A percentile compares a stretch with the other conserved stretches of the same genome.
These are phyloP conservation scores for Formica selysi DNA, from an alignment of 1,140 invertebrate genomes.

Conservation along the genomic window DNA sequence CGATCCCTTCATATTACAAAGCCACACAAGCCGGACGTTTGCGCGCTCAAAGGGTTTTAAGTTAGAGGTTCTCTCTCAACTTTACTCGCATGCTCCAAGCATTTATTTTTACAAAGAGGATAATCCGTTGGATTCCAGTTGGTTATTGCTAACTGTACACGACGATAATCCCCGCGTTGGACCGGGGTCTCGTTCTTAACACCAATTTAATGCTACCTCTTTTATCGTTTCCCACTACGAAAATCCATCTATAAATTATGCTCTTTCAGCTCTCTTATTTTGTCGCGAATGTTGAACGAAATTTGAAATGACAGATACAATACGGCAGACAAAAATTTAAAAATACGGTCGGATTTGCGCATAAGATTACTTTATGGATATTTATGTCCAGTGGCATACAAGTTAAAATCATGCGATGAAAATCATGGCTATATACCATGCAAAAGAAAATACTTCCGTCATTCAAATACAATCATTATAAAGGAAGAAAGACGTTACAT, in stretches of 20 bases:
- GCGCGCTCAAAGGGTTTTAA: slow-evolving; percentile 27
- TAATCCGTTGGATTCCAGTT: slow-evolving; percentile 57
- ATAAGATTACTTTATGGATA: slow-evolving; percentile 36
- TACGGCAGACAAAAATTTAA: slow-evolving; percentile 53
- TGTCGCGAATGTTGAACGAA: slow-evolving; percentile 11
- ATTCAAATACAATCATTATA: slow-evolving; percentile 43
- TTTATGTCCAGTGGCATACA: slow-evolving; percentile 26
- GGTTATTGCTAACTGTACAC: slow-evolving; percentile 47
- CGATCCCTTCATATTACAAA: neutral
- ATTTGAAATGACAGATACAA: slow-evolving; percentile 37
- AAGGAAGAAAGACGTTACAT: slow-evolving; percentile 46
- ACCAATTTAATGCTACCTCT: slow-evolving; percentile 48
- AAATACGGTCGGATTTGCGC: slow-evolving; percentile 46
- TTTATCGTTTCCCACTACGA: slow-evolving; percentile 37
- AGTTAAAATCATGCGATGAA: slow-evolving; percentile 45
- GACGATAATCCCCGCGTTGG: slow-evolving; percentile 56
- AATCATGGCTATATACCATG: slow-evolving; percentile 37
- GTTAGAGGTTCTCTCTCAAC: slow-evolving; percentile 39
- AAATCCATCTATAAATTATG: slow-evolving; percentile 59
- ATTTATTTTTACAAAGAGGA: slow-evolving; percentile 62
- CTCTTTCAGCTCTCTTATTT: slow-evolving; percentile 18
- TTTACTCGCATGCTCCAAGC: slow-evolving; percentile 39
- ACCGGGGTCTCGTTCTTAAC: slow-evolving; percentile 20
- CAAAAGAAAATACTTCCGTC: slow-evolving; percentile 20
- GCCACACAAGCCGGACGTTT: slow-evolving; percentile 5